Evolutionary conservation across 2,888 invertebrate genomes (phyloP).

Genomic region (Cylindroiulus punctatus): DNA sequence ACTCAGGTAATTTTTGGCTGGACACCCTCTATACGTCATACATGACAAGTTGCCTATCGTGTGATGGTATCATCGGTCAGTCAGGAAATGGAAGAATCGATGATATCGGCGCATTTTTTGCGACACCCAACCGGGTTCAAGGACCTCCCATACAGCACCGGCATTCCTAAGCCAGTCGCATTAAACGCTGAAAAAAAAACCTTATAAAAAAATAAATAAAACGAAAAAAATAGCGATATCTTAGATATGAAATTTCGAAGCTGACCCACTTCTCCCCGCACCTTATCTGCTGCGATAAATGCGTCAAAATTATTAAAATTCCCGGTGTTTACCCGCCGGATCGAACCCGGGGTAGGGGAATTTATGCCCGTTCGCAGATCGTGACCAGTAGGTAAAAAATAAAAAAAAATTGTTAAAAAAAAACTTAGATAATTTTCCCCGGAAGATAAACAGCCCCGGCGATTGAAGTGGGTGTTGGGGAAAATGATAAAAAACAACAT

Average conservation of each 20-base stretch:
- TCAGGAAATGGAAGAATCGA: not conserved
- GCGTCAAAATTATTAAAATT: not conserved
- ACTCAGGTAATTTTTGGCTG: not conserved
- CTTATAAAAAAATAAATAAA: conserved; percentile 6
- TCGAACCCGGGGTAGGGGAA: not conserved
- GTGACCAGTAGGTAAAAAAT: not conserved
- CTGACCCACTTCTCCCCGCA: not conserved
- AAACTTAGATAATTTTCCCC: not conserved
- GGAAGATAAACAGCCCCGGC: not conserved
- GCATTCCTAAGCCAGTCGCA: not conserved
- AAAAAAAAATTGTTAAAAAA: too few relatives aligned
- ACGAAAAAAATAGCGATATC: conserved; percentile 20
- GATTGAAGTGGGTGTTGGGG: not conserved
- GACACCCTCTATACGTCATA: not conserved
- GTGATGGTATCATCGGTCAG: too few relatives aligned
- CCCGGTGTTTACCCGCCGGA: not conserved
- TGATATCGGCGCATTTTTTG: not conserved
- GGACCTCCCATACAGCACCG: not conserved
- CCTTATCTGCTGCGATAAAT: conserved; percentile 17
- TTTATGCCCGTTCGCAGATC: conserved; percentile 28
- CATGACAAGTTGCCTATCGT: not conserved
- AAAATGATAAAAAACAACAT: not conserved
- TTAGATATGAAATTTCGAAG: conserved; percentile 35
- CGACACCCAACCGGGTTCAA: not conserved
- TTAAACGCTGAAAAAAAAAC: not conserved